A percentile compares a stretch with the other conserved stretches of the same genome.
Conservation (phyloP, 1,140 invertebrate genomes). For the Cyrtorhinus lividipennis region DNA sequence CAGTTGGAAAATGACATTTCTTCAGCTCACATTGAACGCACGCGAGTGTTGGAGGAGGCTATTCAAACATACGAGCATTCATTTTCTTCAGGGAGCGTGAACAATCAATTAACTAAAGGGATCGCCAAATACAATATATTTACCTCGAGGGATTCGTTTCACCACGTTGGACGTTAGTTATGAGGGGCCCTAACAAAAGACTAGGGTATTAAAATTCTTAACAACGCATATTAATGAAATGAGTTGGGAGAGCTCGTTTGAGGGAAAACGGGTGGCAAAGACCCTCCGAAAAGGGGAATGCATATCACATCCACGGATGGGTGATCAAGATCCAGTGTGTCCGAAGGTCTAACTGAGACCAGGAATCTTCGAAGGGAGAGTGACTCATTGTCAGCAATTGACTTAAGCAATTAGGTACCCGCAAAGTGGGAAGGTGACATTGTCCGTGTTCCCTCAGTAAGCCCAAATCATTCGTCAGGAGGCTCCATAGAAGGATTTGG, state of each 20-base stretch:
- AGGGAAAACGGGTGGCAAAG: neutral
- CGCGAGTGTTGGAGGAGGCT: no score
- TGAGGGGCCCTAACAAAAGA: neutral
- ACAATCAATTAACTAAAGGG: no score
- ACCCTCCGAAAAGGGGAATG: neutral
- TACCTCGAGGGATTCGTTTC: neutral
- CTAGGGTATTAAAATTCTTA: neutral
- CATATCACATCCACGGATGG: neutral
- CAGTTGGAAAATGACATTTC: no score
- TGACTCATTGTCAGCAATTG: conserved; percentile 6
- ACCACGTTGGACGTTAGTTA: neutral
- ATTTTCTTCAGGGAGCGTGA: no score
- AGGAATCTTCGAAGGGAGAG: neutral
- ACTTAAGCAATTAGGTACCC: conserved; percentile 3
- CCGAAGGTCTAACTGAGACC: neutral
- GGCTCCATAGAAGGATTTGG: neutral
- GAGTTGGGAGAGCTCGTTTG: neutral
- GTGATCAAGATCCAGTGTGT: neutral
- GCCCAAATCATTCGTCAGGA: neutral
- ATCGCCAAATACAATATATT: neutral
- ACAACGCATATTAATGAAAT: neutral
- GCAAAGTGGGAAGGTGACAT: conserved; percentile 5
- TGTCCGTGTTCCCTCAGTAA: neutral
- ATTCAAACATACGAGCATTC: no score
- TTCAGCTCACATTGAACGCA: no score